These are phyloP conservation scores for Donacobius atricapilla DNA, from an alignment of 2,113 vertebrate genomes.

Conservation along the genomic window DNA sequence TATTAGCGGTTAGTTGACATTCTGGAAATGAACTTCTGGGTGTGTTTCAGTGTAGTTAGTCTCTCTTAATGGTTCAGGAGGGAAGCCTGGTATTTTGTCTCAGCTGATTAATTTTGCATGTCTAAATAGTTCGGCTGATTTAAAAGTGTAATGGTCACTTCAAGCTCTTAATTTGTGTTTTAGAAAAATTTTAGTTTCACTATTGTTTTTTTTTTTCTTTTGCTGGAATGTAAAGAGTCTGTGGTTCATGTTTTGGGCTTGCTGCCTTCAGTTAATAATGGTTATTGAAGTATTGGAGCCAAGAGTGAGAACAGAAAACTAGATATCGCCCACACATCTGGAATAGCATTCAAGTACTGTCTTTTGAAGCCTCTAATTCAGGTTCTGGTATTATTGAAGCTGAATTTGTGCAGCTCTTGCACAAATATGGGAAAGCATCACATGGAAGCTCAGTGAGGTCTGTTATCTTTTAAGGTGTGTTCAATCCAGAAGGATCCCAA, in stretches of 20 bases:
- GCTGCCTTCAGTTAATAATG: not conserved
- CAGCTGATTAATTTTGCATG: not conserved
- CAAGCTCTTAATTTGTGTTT: not conserved
- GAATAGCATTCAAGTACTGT: not conserved
- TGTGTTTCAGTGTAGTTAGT: not conserved
- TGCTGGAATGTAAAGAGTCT: not conserved
- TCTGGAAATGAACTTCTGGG: not conserved
- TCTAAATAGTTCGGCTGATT: not conserved
- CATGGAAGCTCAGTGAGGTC: not conserved
- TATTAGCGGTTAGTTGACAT: not conserved
- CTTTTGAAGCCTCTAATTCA: slow-evolving; percentile 1
- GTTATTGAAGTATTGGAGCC: not conserved
- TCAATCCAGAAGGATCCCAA: not conserved
- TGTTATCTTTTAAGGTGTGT: not conserved
- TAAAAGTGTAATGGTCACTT: not conserved
- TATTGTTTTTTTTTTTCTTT: not conserved
- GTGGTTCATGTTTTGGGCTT: not conserved
- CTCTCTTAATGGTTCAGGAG: not conserved
- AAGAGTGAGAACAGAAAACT: not conserved
- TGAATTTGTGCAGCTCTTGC: not conserved
- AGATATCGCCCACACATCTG: not conserved
- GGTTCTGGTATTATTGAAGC: not conserved
- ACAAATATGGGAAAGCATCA: not conserved
- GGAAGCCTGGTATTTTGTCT: not conserved
- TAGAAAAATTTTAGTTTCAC: not conserved